phyloP scores from a whole-genome alignment of 2,113 vertebrate species.

The Cromileptes altivelis region DNA sequence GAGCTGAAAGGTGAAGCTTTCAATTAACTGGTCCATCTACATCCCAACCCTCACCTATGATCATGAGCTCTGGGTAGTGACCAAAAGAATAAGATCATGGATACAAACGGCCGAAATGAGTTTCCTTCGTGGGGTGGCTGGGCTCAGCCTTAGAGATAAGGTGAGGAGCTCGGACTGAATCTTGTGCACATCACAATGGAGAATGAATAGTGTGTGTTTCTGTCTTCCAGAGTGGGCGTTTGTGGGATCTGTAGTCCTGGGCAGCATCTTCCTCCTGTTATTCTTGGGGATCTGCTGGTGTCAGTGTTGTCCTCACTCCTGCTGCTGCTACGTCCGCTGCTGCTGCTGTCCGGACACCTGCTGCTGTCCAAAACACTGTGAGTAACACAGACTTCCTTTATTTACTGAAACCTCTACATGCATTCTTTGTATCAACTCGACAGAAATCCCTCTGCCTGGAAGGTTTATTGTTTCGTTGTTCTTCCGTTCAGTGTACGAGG shows the following conservation, averaged over 20 bases:
- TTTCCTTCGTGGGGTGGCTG: too few relatives aligned
- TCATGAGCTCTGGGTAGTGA: too few relatives aligned
- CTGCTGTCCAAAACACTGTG: constrained; percentile 96
- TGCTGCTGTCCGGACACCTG: constrained; percentile 98
- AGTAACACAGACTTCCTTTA: constrained; percentile 73
- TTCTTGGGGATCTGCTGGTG: constrained; percentile 98
- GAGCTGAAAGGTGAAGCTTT: too few relatives aligned
- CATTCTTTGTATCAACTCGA: background rate
- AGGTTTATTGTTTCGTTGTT: background rate
- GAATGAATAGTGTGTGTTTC: background rate
- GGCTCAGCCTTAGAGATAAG: too few relatives aligned
- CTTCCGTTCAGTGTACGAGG: constrained; percentile 91
- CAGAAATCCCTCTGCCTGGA: background rate
- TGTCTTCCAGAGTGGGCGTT: constrained; percentile 93
- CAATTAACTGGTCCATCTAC: too few relatives aligned
- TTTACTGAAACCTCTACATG: too few relatives aligned
- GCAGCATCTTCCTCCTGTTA: constrained; percentile 90
- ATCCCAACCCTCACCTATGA: too few relatives aligned
- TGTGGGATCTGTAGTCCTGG: constrained; percentile 92
- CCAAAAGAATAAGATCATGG: too few relatives aligned
- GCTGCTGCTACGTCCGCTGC: constrained; percentile 96
- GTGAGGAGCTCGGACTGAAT: background rate
- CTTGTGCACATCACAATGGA: background rate
- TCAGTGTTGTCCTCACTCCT: constrained; percentile 98
- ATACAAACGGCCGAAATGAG: too few relatives aligned